phyloP scores from a whole-genome alignment of 2,113 vertebrate genomes.

The Tyto alba region DNA sequence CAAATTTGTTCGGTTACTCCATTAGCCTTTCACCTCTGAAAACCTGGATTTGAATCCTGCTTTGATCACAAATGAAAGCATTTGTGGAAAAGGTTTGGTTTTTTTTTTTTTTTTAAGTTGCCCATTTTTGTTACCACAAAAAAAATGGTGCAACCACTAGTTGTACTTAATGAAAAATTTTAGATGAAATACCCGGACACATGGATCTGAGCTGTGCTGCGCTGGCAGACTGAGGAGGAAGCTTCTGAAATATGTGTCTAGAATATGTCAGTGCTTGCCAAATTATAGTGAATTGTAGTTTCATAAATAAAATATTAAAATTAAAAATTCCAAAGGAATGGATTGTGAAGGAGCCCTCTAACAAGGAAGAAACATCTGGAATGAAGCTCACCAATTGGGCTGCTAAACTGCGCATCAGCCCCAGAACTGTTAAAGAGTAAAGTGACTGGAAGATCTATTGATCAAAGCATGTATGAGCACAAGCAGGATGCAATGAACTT shows the following conservation, averaged over 20 bases:
- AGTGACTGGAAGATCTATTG: background rate
- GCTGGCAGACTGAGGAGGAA: background rate
- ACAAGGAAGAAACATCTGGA: background rate
- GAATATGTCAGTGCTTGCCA: background rate
- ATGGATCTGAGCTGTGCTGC: background rate
- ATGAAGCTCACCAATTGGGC: background rate
- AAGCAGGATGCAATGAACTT: slow-evolving; percentile 9
- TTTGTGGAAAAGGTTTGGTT: background rate
- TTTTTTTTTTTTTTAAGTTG: background rate
- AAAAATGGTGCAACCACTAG: background rate
- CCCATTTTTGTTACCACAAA: background rate
- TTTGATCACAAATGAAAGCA: background rate
- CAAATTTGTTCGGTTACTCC: slow-evolving; percentile 8
- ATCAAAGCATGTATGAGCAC: slow-evolving; percentile 10
- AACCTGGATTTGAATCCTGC: slow-evolving; percentile 5
- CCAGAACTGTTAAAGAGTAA: background rate
- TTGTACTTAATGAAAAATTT: background rate
- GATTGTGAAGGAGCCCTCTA: background rate
- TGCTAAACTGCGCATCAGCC: background rate
- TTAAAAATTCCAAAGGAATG: background rate
- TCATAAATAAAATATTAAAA: background rate
- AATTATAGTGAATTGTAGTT: background rate
- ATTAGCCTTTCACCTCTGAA: slow-evolving; percentile 19
- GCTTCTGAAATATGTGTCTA: background rate
- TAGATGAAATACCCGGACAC: background rate